Conservation (phyloP, 2,888 invertebrate species). For the Exephanes ischioxanthus region DNA sequence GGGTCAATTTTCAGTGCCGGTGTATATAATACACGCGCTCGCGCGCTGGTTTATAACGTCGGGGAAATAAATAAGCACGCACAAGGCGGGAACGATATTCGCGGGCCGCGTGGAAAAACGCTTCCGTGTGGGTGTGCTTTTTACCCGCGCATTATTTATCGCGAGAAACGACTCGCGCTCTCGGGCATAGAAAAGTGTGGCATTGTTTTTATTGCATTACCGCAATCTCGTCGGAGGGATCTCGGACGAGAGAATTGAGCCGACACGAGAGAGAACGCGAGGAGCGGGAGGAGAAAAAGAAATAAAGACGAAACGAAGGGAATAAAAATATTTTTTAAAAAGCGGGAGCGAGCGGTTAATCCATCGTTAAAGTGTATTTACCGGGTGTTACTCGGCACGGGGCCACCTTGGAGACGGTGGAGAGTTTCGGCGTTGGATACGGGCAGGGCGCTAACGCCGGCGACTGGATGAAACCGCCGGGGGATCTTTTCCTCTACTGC, state of each 20-base stretch:
- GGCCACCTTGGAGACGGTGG: slow-evolving; percentile 84
- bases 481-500: slow-evolving; percentile 89
- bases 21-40: background rate
- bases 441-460: slow-evolving; percentile 81
- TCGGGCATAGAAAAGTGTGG: background rate
- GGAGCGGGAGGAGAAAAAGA: background rate
- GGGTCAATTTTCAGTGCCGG: slow-evolving; percentile 29
- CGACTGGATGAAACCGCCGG: slow-evolving; percentile 89
- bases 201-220: background rate
- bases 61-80: background rate
- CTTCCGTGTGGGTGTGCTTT: background rate
- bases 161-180: background rate
- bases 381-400: slow-evolving; percentile 79
- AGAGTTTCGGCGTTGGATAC: slow-evolving; percentile 83
- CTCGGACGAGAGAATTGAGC: background rate
- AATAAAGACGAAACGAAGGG: too few relatives aligned
- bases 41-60: too few relatives aligned
- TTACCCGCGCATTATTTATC: background rate
- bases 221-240: background rate
- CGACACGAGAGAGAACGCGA: background rate
- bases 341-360: background rate
- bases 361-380: slow-evolving; percentile 77
- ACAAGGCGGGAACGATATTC: slow-evolving; percentile 1
- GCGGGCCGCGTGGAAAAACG: slow-evolving; percentile 1
- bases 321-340: background rate